Base-by-base conservation (phyloP, 2,113 vertebrate species). In the Heloderma charlesbogerti region DNA sequence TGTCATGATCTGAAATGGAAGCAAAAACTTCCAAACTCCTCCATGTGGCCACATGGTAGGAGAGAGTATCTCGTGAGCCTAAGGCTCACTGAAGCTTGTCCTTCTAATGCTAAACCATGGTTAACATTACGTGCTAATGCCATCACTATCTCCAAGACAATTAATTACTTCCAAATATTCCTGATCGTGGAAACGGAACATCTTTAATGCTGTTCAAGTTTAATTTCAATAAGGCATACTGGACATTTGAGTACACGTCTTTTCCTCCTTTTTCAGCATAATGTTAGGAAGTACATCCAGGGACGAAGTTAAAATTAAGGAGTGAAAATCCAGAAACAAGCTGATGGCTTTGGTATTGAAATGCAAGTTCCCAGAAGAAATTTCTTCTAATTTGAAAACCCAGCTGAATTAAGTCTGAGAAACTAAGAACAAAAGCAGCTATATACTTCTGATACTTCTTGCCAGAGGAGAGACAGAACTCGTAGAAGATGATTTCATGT, bases 181-280 rank as follows among this genome's bases (percentile, higher is more conserved):
- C 84, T 77, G 72, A 87, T 75, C 51, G 37, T 0, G 84, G 0
- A 1, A 84, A 86, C 72, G 90, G 45, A 43, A 89, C 15, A 9
- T 54, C 71, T 94, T 93, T 89, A 91, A 3, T 1, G 45, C 15
- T 1, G 71, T 71, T 85, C 88, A 90, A 72, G 37, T 13, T 10
- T 83, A 25, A 4, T 83, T 0, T 0, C 18, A 3, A 4, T 9
- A 51, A 69, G 75, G 12, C 10, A 84, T 25, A 12, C 54, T 87
- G 72, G 79, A 77, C 34, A 84, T 9, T 78, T 79, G 20, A 54
- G 48, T 48, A 5, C 5, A n/a, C 51, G 6, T 40, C 77, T 79
- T 84, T 91, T 57, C 29, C 27, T 67, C 25, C 31, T 18, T 89
- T 74, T 85, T 89, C 22, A 48, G 9, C 25, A 0, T 45, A 63